Conservation (phyloP, 2,888 invertebrate species). For the Megaustenia siamemsis region DNA sequence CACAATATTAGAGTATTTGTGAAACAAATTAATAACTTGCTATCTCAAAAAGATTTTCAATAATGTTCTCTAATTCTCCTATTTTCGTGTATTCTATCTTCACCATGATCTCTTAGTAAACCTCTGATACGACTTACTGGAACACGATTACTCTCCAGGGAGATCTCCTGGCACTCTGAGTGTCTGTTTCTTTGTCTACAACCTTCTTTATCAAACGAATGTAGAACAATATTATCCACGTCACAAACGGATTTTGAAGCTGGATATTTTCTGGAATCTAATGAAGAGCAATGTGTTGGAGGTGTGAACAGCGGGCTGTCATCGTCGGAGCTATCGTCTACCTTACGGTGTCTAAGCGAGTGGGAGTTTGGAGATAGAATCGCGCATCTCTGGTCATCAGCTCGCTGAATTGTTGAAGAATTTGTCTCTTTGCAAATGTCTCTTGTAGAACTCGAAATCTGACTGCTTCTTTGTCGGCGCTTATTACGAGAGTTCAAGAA, state of each 20-base stretch:
- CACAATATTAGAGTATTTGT: too few species aligned
- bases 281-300: background rate
- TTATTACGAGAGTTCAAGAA: constrained; percentile 20
- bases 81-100: background rate
- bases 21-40: too few species aligned
- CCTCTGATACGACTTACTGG: background rate
- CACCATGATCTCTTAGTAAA: background rate
- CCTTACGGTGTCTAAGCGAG: background rate
- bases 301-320: constrained; percentile 3
- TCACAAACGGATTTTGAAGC: background rate
- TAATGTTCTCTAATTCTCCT: background rate
- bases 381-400: background rate
- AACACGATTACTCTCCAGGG: background rate
- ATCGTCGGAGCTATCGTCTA: background rate
- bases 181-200: background rate
- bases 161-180: background rate
- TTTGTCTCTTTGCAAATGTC: background rate
- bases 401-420: background rate
- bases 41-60: too few species aligned
- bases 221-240: background rate
- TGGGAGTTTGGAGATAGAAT: background rate
- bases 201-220: background rate
- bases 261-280: background rate
- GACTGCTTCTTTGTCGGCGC: background rate
- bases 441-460: background rate